Base-by-base conservation (phyloP, 2,888 invertebrate genomes). In the Cosmorhoe ocellata region DNA sequence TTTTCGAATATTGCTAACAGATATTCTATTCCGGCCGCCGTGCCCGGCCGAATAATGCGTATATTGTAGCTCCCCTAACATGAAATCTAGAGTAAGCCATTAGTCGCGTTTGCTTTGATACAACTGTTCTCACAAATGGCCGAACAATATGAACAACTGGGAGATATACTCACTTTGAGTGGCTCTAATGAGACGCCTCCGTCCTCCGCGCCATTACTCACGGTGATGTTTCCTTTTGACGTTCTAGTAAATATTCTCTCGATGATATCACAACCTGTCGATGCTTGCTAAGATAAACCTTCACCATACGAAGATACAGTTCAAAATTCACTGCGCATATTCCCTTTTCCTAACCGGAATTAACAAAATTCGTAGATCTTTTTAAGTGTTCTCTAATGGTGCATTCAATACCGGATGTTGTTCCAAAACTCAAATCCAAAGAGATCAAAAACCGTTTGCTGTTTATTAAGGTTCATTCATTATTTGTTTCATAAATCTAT, bases 231-330 rank as follows among this genome's bases (percentile, higher is more conserved):
- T 69, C 73, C 69, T 71, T 72, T 76, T 65, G 66, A 66, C 70
- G 67, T 70, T 72, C 56, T 72, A 69, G 68, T 74, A 73, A 77
- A 78, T 75, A 78, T 77, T n/a, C 72, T 69, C 53, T 60, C 59
- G 48, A 59, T 69, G 67, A 67, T 67, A 64, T 66, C 62, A 59
- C 56, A 10, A n/a, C 10, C 18, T 33, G 32, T 34, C 9, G 34
- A 40, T 39, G 18, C 43, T 32, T 18, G 51, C 39, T 2, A 66
- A 53, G 58, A 26, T 31, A 51, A 28, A 55, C 63, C 49, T 47
- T 56, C 48, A 4, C 3, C 0, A 0, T 8, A 18, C n/a, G 8
- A 7, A 5, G 2, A 30, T 51, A 66, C 31, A 37, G 63, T 49
- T 11, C 31, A 31, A 32, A 51, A 46, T 48, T 26, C 44, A 0